Base-by-base conservation (phyloP, 1,140 invertebrate genomes). In the Drosophila equinoxialis region DNA sequence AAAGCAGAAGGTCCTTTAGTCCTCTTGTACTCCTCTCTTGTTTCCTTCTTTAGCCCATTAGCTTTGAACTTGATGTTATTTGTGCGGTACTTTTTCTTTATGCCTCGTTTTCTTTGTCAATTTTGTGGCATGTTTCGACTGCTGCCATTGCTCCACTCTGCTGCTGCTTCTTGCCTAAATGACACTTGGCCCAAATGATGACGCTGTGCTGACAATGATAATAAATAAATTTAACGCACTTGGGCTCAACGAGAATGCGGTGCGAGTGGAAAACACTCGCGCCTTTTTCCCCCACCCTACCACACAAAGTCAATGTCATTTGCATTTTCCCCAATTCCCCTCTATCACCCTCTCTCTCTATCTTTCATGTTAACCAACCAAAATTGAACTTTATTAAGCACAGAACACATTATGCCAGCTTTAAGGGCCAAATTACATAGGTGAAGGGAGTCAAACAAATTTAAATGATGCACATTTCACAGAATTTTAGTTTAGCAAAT, bases 1-100 rank as follows among this genome's bases (percentile, higher is more conserved):
- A 51, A 30, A 51, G 45, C 45, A 51, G 17, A 51, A 51, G 45
- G 45, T 51, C 45, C 45, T 51, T 51, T 48, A 48, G 45, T 58
- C 48, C 20, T 20, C 17, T 37, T 8, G 4, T 13, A 39, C 11
- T 37, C 35, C 35, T 37, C 10, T 11, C 35, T 37, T 11, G 10
- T 14, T 55, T 62, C 37, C 61, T 63, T 42, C 59, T 37, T 23
- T 74, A 58, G 69, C 79, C 82, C 83, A 85, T 86, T 87, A 86
- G 83, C 76, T 86, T 86, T 85, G 79, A 85, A 85, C 76, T 79
- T 87, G 72, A 77, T 83, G 72, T 87, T 78, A 79, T 87, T 86
- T 79, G 76, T 79, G 82, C 65, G 79, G 74, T 71, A 75, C 76
- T 85, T 69, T 59, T 71, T 37, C 78, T 81, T 85, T 61, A 84